phyloP scores from a whole-genome alignment of 2,888 invertebrate species.

The Thymelicus acteon region DNA sequence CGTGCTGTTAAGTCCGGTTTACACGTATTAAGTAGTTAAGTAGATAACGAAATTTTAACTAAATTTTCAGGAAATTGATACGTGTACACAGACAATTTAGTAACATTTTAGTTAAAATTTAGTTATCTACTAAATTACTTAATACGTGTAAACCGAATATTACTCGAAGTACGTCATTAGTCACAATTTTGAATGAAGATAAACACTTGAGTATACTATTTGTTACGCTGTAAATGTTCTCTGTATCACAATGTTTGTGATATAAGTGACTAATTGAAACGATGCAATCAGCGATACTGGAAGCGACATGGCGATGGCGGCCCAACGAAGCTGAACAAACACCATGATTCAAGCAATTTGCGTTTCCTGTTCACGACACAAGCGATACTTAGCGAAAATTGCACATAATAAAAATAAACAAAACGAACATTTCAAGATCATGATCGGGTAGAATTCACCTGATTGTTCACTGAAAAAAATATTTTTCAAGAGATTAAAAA shows the following conservation, averaged over 20 bases:
- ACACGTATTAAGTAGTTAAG: no score
- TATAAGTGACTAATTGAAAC: slow-evolving; percentile 1
- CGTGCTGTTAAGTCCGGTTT: no score
- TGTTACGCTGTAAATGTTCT: background rate
- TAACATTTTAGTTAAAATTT: no score
- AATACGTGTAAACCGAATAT: no score
- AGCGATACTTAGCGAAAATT: background rate
- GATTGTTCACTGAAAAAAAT: no score
- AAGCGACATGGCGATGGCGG: background rate
- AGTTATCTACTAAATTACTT: no score
- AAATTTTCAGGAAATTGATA: no score
- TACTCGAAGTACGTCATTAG: background rate
- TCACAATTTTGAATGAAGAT: background rate
- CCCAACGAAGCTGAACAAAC: slow-evolving; percentile 3
- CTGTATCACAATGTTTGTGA: background rate
- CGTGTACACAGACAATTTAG: no score
- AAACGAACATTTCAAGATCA: background rate
- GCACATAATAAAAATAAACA: background rate
- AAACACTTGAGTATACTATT: background rate
- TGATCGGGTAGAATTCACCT: no score
- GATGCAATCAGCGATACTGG: background rate
- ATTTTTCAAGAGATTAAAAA: no score
- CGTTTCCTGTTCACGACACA: slow-evolving; percentile 8
- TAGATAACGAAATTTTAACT: no score
- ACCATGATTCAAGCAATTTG: slow-evolving; percentile 15